phyloP scores from a whole-genome alignment of 2,113 vertebrate species.

The Ciconia maguari region DNA sequence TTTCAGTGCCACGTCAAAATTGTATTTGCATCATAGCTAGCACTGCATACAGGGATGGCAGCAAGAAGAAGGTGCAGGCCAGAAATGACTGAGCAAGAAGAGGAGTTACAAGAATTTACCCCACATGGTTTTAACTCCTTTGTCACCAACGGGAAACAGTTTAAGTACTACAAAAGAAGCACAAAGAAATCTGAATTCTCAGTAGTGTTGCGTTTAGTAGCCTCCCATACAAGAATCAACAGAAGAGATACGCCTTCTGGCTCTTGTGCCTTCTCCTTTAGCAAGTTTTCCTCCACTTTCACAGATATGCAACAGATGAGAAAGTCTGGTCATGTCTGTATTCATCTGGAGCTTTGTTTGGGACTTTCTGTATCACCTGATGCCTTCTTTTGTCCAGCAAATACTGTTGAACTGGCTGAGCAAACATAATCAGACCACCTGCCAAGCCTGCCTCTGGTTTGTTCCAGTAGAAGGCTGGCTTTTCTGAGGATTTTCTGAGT shows the following conservation, averaged over 20 bases:
- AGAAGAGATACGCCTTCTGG: neutral
- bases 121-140: neutral
- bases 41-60: neutral
- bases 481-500: neutral
- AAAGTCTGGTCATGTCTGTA: neutral
- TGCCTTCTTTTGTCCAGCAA: slow-evolving; percentile 35
- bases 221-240: neutral
- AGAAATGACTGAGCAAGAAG: neutral
- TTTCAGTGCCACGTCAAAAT: neutral
- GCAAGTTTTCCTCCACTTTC: neutral
- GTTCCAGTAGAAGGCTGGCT: neutral
- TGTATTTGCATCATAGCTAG: neutral
- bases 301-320: neutral
- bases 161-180: neutral
- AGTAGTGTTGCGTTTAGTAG: neutral
- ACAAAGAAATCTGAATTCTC: neutral
- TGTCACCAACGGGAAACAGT: neutral
- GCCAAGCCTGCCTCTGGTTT: neutral
- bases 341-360: neutral
- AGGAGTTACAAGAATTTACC: neutral
- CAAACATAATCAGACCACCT: slow-evolving; percentile 16
- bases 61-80: neutral
- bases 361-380: slow-evolving; percentile 25
- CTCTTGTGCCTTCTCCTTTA: neutral
- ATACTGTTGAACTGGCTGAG: neutral